Base-by-base conservation (phyloP, 2,888 invertebrate genomes). In the Drosophila anomalata region DNA sequence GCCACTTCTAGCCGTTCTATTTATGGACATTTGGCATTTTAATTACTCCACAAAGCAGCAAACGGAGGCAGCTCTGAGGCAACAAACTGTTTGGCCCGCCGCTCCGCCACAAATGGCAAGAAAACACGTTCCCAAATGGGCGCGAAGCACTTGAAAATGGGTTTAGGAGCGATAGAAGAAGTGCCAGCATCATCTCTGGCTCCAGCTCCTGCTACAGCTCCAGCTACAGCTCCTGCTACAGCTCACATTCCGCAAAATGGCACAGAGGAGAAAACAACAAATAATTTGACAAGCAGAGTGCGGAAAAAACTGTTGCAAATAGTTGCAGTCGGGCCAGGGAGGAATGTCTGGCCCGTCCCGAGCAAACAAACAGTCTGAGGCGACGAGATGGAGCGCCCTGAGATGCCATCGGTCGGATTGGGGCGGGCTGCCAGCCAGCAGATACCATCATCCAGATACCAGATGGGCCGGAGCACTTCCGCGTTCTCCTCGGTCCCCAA, bases 51-150 rank as follows among this genome's bases (percentile, higher is more conserved):
- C 17, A 17, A 66, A 9, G 9, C 8, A 29, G 29, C 29, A 29
- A 9, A 9, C 8, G 1, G 29, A 8, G 52, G 22, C 52, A 33
- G 24, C 60, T 59, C 41, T 24, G 26, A 8, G 36, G 46, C 20
- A 29, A 53, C 17, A 9, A 68, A 69, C 57, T 41, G 41, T 55
- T 66, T 47, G 66, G 71, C 44, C 54, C 44, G 42, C 54, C 54
- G 12, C 53, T 54, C 17, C 7, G 74, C 77, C 81, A 62, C 79
- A 79, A 79, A 79, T 81, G 81, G 78, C 39, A 53, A 70, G 68
- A 66, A 75, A 70, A 77, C 77, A 77, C 78, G 76, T 77, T 70
- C 60, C 50, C 47, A 57, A 68, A 66, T 53, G 52, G 68, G 58
- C 58, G 47, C 69, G 52, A 56, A 69, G 48, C 61, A 47, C 44